These are phyloP conservation scores for Cathartes aura DNA, from an alignment of 2,113 vertebrate genomes.

Conservation along the genomic window DNA sequence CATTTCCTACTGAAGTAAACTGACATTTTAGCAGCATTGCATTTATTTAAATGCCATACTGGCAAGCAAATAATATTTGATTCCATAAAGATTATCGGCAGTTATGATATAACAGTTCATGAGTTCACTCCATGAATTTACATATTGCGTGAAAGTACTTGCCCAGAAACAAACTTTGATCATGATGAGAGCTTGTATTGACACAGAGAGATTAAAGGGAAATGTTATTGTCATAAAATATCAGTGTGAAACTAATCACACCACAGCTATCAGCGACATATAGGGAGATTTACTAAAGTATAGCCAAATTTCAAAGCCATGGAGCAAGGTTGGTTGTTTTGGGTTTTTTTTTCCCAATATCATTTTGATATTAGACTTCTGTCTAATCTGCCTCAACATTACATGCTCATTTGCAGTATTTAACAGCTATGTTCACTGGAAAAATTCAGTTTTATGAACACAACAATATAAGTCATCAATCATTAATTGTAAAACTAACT, in stretches of 20 bases:
- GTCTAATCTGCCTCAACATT: background rate
- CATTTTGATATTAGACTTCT: background rate
- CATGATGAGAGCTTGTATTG: background rate
- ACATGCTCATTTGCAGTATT: background rate
- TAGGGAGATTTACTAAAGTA: background rate
- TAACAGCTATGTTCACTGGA: background rate
- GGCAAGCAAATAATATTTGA: background rate
- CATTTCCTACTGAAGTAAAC: background rate
- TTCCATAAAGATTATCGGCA: background rate
- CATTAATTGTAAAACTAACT: background rate
- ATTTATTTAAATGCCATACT: background rate
- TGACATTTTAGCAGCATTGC: background rate
- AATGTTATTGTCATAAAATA: background rate
- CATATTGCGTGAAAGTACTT: background rate
- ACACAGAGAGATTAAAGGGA: background rate
- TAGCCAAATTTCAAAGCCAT: background rate
- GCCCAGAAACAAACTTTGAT: background rate
- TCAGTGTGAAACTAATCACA: background rate
- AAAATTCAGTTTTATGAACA: background rate
- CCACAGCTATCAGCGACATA: background rate
- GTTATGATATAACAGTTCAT: background rate
- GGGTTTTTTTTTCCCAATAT: too few species aligned
- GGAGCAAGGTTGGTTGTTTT: background rate
- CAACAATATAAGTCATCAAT: background rate
- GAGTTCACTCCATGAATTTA: background rate